phyloP scores from a whole-genome alignment of 2,113 vertebrate species.

The Festucalex cinctus region DNA sequence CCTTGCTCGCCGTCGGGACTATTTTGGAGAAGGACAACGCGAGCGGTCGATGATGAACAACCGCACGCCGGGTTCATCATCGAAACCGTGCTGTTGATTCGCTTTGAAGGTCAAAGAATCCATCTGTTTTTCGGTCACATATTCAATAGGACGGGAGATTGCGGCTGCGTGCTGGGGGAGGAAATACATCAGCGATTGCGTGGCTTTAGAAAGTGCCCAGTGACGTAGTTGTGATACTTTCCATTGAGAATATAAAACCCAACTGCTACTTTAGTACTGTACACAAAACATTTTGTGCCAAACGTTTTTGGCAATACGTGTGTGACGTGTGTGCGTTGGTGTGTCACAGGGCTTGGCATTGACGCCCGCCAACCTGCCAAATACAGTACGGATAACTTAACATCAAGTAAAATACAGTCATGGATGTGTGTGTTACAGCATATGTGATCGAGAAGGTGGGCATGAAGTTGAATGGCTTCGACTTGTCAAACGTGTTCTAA shows the following conservation, averaged over 20 bases:
- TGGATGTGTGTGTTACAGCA: no score
- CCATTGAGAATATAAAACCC: neutral
- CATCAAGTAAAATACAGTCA: no score
- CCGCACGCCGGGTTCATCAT: slow-evolving; percentile 34
- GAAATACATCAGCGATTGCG: slow-evolving; percentile 48
- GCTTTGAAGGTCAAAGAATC: slow-evolving; percentile 57
- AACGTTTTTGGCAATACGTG: neutral
- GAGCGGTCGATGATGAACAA: slow-evolving; percentile 42
- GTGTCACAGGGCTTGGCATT: neutral
- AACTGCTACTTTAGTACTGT: neutral
- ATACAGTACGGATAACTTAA: no score
- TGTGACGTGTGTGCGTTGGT: no score
- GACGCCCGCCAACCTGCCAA: no score
- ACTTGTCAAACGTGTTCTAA: no score
- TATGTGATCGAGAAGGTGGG: no score
- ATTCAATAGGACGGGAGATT: slow-evolving; percentile 45
- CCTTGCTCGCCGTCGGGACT: slow-evolving; percentile 30
- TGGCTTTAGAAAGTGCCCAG: neutral
- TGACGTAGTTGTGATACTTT: neutral
- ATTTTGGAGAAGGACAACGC: slow-evolving; percentile 47
- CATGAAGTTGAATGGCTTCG: no score
- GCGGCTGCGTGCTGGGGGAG: neutral
- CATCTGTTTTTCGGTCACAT: slow-evolving; percentile 63
- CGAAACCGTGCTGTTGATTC: slow-evolving; percentile 18
- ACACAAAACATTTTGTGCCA: neutral